Conservation (phyloP, 2,888 invertebrate genomes). For the Azorinus chamasolen region DNA sequence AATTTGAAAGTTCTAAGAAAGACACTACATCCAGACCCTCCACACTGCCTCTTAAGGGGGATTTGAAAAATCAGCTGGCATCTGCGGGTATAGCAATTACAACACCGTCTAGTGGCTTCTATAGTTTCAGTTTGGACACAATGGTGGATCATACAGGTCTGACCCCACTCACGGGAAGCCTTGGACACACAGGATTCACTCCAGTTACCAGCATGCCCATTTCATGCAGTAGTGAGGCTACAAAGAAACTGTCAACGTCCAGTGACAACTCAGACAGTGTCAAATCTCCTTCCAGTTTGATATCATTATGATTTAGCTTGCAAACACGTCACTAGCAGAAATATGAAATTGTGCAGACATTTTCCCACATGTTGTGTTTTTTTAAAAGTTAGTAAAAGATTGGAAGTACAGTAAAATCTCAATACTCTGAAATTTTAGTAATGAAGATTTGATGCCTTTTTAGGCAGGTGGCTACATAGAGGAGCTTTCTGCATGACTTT, state of each 20-base stretch:
- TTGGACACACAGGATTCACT: slow-evolving; percentile 61
- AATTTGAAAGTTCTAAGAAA: not conserved
- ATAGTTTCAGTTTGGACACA: slow-evolving; percentile 93
- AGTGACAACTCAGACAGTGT: slow-evolving; percentile 49
- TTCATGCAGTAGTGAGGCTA: slow-evolving; percentile 91
- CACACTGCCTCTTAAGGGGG: slow-evolving; percentile 74
- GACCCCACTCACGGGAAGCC: slow-evolving; percentile 89
- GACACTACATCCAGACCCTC: slow-evolving; percentile 71
- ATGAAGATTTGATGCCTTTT: too few species aligned
- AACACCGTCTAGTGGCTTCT: slow-evolving; percentile 93
- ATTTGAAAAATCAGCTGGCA: slow-evolving; percentile 87
- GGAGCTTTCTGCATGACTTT: too few species aligned
- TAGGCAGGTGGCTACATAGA: too few species aligned
- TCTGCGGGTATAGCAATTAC: slow-evolving; percentile 94
- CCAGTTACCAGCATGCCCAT: slow-evolving; percentile 69
- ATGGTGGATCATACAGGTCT: slow-evolving; percentile 97
- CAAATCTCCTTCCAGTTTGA: slow-evolving; percentile 57
- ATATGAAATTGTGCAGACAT: too few species aligned
- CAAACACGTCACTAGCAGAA: not conserved
- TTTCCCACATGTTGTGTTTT: too few species aligned
- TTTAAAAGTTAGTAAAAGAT: too few species aligned
- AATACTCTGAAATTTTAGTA: too few species aligned
- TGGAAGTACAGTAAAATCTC: too few species aligned
- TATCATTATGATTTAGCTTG: slow-evolving; percentile 45
- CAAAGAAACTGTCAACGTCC: slow-evolving; percentile 51